Evolutionary conservation across 2,113 vertebrate species (phyloP).

Genomic region (Zosterops pallidus): DNA sequence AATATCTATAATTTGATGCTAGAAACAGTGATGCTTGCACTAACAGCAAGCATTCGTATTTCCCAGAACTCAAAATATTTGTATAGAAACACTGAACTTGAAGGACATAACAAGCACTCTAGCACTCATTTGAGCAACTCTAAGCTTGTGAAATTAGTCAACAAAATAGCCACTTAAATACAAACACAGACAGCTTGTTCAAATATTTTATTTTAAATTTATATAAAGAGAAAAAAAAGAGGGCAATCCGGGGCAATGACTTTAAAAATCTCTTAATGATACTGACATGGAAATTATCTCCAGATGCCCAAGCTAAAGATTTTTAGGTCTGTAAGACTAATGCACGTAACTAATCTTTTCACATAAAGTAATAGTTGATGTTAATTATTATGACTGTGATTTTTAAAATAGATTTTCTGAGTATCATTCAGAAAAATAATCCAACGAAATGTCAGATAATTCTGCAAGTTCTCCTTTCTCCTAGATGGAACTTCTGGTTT

Average conservation of each 20-base stretch:
- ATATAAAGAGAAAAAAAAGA: background rate
- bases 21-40: background rate
- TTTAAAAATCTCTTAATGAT: background rate
- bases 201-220: background rate
- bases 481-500: background rate
- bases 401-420: background rate
- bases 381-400: background rate
- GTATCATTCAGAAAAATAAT: background rate
- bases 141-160: constrained; percentile 1
- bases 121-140: background rate
- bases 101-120: background rate
- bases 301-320: background rate
- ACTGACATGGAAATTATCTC: background rate
- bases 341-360: background rate
- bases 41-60: background rate
- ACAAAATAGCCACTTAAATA: background rate
- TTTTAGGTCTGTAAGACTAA: background rate
- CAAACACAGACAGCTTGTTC: background rate
- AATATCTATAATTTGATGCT: background rate
- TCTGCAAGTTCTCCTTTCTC: background rate
- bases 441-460: background rate
- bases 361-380: background rate
- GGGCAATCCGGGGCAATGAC: background rate
- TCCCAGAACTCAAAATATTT: constrained; percentile 11
- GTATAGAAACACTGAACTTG: background rate